Percentiles rank a stretch among this genome's conserved stretches.
phyloP scores from a whole-genome alignment of 1,140 invertebrate species.

The Zaprionus africanus region DNA sequence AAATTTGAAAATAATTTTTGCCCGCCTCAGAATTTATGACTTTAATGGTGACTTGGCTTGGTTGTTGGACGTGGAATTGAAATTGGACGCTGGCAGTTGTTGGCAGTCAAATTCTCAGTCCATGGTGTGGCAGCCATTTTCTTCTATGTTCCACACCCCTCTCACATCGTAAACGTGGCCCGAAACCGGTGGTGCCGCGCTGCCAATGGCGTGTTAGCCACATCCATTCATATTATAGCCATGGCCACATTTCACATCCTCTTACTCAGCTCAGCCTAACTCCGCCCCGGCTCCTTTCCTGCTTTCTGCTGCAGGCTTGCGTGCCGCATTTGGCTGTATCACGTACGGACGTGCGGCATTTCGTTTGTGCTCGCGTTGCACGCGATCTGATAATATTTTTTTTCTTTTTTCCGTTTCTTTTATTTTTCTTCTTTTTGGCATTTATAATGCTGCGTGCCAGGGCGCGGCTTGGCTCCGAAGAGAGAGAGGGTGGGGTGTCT shows the following conservation, averaged over 20 bases:
- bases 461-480: slow-evolving; percentile 50
- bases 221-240: slow-evolving; percentile 22
- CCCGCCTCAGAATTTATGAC: slow-evolving; percentile 64
- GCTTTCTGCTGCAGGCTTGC: slow-evolving; percentile 23
- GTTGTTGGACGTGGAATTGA: slow-evolving; percentile 29
- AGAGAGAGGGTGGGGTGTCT: slow-evolving; percentile 4
- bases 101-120: slow-evolving; percentile 35
- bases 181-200: slow-evolving; percentile 36
- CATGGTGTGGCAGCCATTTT: slow-evolving; percentile 62
- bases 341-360: slow-evolving; percentile 70
- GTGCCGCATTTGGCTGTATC: slow-evolving; percentile 65
- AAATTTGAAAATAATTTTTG: slow-evolving; percentile 80
- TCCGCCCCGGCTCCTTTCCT: slow-evolving; percentile 12
- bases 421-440: slow-evolving; percentile 40
- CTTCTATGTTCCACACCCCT: slow-evolving; percentile 1
- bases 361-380: slow-evolving; percentile 64
- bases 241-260: slow-evolving; percentile 9
- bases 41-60: slow-evolving; percentile 67
- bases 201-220: slow-evolving; percentile 68
- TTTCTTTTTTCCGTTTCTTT: slow-evolving; percentile 5
- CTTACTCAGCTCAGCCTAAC: neutral
- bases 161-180: slow-evolving; percentile 47
- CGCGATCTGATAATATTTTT: slow-evolving; percentile 79
- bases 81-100: neutral
- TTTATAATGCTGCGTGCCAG: slow-evolving; percentile 77